phyloP scores from a whole-genome alignment of 1,140 invertebrate species.

The Psilanteris sp. region DNA sequence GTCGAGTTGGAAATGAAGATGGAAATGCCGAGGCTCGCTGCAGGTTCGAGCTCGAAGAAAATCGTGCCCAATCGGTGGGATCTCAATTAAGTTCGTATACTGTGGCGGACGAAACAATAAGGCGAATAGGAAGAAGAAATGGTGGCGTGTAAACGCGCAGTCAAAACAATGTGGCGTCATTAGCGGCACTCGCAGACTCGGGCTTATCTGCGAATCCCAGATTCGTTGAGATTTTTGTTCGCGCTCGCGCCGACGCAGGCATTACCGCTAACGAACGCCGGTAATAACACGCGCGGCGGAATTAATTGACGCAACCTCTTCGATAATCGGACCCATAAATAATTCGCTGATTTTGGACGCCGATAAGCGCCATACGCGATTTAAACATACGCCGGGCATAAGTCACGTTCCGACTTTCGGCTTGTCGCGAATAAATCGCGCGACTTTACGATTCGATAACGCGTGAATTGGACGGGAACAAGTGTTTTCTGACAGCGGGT shows the following conservation, averaged over 20 bases:
- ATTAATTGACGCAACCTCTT: slow-evolving; percentile 43
- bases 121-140: background rate
- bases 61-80: slow-evolving; percentile 6
- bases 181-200: slow-evolving; percentile 30
- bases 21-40: no score
- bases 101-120: no score
- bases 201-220: slow-evolving; percentile 39
- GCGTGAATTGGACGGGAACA: slow-evolving; percentile 22
- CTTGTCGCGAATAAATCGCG: slow-evolving; percentile 26
- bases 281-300: slow-evolving; percentile 46
- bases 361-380: slow-evolving; percentile 37
- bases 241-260: slow-evolving; percentile 30
- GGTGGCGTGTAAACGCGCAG: slow-evolving; percentile 9
- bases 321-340: slow-evolving; percentile 44
- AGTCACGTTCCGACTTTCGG: slow-evolving; percentile 23
- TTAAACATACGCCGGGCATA: slow-evolving; percentile 29
- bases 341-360: slow-evolving; percentile 42
- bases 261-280: slow-evolving; percentile 34
- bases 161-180: slow-evolving; percentile 49
- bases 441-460: slow-evolving; percentile 34
- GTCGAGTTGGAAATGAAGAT: no score
- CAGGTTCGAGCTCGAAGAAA: no score
- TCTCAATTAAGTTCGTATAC: slow-evolving; percentile 29
- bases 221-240: slow-evolving; percentile 36
- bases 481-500: slow-evolving; percentile 35